phyloP scores from a whole-genome alignment of 2,888 invertebrate species.

The Parasteatoda lunata region DNA sequence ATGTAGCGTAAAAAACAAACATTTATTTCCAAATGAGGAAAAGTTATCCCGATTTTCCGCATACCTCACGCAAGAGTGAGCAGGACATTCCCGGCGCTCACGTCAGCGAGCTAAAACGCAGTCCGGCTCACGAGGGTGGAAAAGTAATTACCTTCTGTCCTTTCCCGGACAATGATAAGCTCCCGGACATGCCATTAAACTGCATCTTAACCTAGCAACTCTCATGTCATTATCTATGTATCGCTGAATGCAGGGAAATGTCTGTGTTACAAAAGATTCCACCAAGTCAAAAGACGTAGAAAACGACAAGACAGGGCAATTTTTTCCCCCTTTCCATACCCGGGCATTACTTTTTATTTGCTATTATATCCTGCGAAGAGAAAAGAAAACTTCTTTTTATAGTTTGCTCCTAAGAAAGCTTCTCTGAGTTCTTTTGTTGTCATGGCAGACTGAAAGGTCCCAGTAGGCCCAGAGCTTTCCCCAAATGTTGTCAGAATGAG shows the following conservation, averaged over 20 bases:
- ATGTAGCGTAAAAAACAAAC: background rate
- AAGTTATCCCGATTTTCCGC: conserved; percentile 10
- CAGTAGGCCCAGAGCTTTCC: background rate
- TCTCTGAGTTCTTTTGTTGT: conserved; percentile 47
- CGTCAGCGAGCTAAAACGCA: conserved; percentile 30
- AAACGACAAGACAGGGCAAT: background rate
- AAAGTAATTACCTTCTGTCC: conserved; percentile 64
- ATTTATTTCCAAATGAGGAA: background rate
- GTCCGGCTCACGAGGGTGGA: conserved; percentile 39
- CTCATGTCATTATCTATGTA: conserved; percentile 65
- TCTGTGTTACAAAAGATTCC: conserved; percentile 57
- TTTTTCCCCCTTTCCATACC: background rate
- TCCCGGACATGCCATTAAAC: conserved; percentile 65
- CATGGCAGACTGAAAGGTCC: conserved; percentile 22
- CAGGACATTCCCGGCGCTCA: conserved; percentile 39
- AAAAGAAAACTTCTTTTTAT: conserved; percentile 37
- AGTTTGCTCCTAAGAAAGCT: conserved; percentile 10
- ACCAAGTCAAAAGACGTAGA: conserved; percentile 8
- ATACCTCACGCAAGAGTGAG: conserved; percentile 16
- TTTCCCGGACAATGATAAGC: conserved; percentile 66
- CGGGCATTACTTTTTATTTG: conserved; percentile 17
- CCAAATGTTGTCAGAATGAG: conserved; percentile 10
- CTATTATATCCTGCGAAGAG: conserved; percentile 31
- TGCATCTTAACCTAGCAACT: conserved; percentile 63
- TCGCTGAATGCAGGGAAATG: conserved; percentile 47